Evolutionary conservation across 2,797 vertebrate genomes (phyloP).

Genomic region (Coilia nasus): DNA sequence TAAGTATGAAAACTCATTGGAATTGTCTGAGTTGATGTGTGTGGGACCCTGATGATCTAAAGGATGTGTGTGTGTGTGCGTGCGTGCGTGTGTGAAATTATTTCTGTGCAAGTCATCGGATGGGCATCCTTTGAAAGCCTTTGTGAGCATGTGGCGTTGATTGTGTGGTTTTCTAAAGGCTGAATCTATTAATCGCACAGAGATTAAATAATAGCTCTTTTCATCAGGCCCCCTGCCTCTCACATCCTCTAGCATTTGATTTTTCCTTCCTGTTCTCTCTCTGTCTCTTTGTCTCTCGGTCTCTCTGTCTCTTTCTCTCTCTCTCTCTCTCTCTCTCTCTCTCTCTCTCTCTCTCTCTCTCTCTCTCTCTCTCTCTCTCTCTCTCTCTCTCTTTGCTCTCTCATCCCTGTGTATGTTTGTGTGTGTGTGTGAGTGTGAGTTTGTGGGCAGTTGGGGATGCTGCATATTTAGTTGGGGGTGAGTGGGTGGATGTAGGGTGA

Average conservation of each 20-base stretch:
- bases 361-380: not conserved
- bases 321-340: too few species aligned
- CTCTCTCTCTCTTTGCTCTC: not conserved
- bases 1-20: slow-evolving; percentile 64
- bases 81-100: not conserved
- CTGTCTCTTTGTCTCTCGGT: too few species aligned
- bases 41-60: too few species aligned
- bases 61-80: not conserved
- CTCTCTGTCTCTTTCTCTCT: too few species aligned
- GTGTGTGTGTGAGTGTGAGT: not conserved
- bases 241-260: not conserved
- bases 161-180: not conserved
- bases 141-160: not conserved
- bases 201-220: not conserved
- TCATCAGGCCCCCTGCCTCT: not conserved
- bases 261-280: not conserved
- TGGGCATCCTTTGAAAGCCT: not conserved
- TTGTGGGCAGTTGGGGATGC: not conserved
- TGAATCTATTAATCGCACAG: not conserved
- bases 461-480: not conserved
- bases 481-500: not conserved
- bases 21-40: not conserved
- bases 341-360: too few species aligned
- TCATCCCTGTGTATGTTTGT: not conserved
- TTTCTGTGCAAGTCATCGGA: not conserved